Evolutionary conservation across 2,797 vertebrate species (phyloP), one percentile per base, ranked within the genome.

Genomic region (Dermochelys coriacea): DNA sequence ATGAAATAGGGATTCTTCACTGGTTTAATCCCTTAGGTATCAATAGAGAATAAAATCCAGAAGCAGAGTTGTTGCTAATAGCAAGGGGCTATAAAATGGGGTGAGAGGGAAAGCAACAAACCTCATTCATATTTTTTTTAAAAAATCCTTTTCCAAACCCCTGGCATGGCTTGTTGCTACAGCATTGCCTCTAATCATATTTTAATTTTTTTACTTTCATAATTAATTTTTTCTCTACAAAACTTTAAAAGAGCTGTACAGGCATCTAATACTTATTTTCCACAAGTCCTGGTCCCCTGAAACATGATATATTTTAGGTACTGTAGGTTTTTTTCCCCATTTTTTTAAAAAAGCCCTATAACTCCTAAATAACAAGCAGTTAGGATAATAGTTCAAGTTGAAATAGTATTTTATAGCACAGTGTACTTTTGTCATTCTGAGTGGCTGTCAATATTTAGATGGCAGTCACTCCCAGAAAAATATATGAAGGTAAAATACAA

Each of bases 401-500:
- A 91, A 50, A 41, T 27, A 19, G 47, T 83, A 11, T 57, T 90
- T 12, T 59, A 49, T 78, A 52, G 52, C 74, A 75, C 18, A 27
- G 8, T 47, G 54, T 3, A 57, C 5, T 49, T 88, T 82, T 93
- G 61, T 83, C 47, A 59, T 89, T 88, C 21, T 80, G 85, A 89
- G 41, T 74, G 57, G 4, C 84, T 92, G 54, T 23, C 71, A 88
- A 68, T 93, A 92, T 87, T 96, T 93, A 95, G 79, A 80, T 50
- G 83, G 41, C 41, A 91, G 4, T 94, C 84, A 82, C 34, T 88
- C 71, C 71, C 86, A 90, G 90, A 91, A 85, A 93, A 68, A 85
- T 16, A 47, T 80, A 86, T 85, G 34, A 87, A 88, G 29, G 61
- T 96, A 77, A 2, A n/a, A 86, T 0, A 25, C 25, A 78, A 83